Evolutionary conservation across 64 coral and sea anemone genomes (phyloP).

Genomic region (Stichodactyla mertensii): DNA sequence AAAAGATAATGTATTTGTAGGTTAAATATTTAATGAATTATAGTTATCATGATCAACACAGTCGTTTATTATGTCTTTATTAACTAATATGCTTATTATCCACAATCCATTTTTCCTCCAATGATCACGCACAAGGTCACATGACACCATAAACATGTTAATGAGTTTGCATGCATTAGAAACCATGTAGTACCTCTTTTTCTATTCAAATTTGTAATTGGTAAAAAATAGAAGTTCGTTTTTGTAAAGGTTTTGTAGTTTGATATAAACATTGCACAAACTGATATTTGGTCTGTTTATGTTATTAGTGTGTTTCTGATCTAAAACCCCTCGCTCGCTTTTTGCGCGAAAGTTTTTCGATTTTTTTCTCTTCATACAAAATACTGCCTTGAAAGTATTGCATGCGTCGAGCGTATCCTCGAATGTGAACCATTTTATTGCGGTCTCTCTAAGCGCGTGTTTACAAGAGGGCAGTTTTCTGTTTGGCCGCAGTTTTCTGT

Average conservation of each 20-base stretch:
- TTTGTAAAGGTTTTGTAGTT: slow-evolving; percentile 9
- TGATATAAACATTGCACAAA: slow-evolving; percentile 6
- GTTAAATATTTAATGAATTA: neutral
- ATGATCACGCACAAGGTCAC: neutral
- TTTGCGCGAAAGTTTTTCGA: too few species aligned
- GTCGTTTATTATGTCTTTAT: neutral
- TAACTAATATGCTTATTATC: neutral
- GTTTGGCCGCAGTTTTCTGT: too few species aligned
- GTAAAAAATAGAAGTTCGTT: neutral
- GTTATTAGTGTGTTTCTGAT: neutral
- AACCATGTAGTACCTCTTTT: neutral
- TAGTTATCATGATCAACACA: neutral
- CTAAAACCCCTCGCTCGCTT: neutral
- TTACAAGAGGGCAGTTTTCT: too few species aligned
- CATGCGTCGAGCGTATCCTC: too few species aligned
- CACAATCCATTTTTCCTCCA: neutral
- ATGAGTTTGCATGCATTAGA: neutral
- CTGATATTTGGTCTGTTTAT: neutral
- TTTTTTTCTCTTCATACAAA: too few species aligned
- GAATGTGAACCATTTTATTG: too few species aligned
- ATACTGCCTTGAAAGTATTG: too few species aligned
- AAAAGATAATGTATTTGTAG: neutral
- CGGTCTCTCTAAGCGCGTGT: too few species aligned
- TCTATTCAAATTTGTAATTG: slow-evolving; percentile 1
- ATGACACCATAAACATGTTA: neutral